phyloP scores from a whole-genome alignment of 2,113 vertebrate species.

The Platanista minor region DNA sequence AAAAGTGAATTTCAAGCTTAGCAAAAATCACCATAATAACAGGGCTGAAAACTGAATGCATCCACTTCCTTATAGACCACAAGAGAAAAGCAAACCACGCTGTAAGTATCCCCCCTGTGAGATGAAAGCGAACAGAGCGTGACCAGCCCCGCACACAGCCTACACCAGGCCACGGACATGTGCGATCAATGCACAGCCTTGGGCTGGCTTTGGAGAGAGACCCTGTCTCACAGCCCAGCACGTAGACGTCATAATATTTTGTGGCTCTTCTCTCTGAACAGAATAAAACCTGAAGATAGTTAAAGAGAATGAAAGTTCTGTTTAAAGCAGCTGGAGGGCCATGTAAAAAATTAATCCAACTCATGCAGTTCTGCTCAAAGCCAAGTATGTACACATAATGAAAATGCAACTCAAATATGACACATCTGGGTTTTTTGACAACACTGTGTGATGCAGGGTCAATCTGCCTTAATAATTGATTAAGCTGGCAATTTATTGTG shows the following conservation, averaged over 20 bases:
- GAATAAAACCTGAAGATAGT: constrained; percentile 63
- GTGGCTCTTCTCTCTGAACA: constrained; percentile 39
- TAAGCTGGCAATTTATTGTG: not conserved
- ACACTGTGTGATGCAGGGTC: not conserved
- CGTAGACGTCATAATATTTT: constrained; percentile 63
- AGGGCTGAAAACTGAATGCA: constrained; percentile 22
- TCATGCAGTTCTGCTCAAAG: constrained; percentile 52
- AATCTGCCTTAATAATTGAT: constrained; percentile 38
- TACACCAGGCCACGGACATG: not conserved
- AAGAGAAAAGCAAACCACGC: constrained; percentile 5
- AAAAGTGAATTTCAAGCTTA: constrained; percentile 46
- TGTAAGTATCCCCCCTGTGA: not conserved
- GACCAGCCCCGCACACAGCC: not conserved
- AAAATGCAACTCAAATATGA: constrained; percentile 58
- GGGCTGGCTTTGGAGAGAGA: constrained; percentile 44
- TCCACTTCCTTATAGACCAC: not conserved
- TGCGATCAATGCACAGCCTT: constrained; percentile 9
- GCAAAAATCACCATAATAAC: constrained; percentile 12
- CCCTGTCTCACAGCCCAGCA: constrained; percentile 15
- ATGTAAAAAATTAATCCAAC: constrained; percentile 58
- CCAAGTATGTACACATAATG: constrained; percentile 46
- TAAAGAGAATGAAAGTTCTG: constrained; percentile 64
- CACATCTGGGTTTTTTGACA: constrained; percentile 40
- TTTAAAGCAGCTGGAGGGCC: constrained; percentile 40
- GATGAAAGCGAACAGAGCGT: not conserved